Base-by-base conservation (phyloP, 1,140 invertebrate genomes). In the Hyles euphorbiae region DNA sequence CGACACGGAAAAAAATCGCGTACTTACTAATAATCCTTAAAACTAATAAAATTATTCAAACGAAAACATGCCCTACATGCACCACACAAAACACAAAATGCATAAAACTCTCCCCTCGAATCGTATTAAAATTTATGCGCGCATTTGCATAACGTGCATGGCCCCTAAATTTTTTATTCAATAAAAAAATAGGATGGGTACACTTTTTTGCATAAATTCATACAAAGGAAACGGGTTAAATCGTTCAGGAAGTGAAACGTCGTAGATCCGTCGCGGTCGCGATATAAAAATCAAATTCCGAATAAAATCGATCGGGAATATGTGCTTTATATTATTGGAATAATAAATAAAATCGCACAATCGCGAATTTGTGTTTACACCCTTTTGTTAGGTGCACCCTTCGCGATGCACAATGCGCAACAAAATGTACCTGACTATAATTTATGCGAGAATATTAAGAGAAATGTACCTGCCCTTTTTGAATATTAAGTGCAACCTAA, bases 151-250 rank as follows among this genome's bases (percentile, higher is more conserved):
- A 90, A 89, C 89, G 78, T 89, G 87, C 85, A 89, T 88, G 72
- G 81, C 81, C 85, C 88, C 86, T 86, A 87, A 87, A 86, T 82
- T 86, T 82, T 86, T 83, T 84, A 88, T 89, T 90, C 78, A 89
- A 87, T 83, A 85, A 88, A 89, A 88, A 90, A 89, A 89, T 88
- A 89, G 89, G 88, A 89, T 89, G 89, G 88, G 86, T 89, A 89
- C 65, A 83, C 83, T 88, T 89, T 89, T 90, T 90, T 90, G 89
- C 89, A 90, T 90, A 90, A 89, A 87, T 85, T 85, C 76, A 75
- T 76, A 84, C 86, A 88, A 88, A 88, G 80, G 81, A 84, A 88
- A 87, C 83, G 86, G 86, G 86, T 87, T 88, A 84, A 84, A 73
- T 71, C 74, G 80, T 86, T 79, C 78, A 87, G 86, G 86, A 88